Conservation (phyloP, 2,888 invertebrate species). For the Coleophora flavipennella region DNA sequence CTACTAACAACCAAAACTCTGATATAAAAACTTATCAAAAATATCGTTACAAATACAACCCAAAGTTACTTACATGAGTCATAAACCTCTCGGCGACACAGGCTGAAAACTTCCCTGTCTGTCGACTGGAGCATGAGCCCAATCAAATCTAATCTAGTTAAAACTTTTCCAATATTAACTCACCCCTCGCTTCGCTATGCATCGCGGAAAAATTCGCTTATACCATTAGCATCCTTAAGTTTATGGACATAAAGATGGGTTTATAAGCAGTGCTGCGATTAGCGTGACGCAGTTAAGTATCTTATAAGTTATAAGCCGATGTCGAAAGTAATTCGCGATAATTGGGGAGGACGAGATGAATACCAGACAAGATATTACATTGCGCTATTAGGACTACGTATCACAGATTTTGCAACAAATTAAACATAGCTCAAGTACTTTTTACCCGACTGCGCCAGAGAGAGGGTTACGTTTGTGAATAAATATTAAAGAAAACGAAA, state of each 20-base stretch:
- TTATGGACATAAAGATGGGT: not conserved
- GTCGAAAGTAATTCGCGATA: conserved; percentile 20
- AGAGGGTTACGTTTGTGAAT: too few relatives aligned
- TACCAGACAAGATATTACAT: conserved; percentile 1
- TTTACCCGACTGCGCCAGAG: too few relatives aligned
- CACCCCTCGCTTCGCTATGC: conserved; percentile 25
- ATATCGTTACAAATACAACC: too few relatives aligned
- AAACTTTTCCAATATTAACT: conserved; percentile 67
- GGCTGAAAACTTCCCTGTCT: conserved; percentile 18
- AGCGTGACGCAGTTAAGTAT: conserved; percentile 1
- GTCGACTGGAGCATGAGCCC: conserved; percentile 19
- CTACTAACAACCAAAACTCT: too few relatives aligned
- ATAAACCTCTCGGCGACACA: conserved; percentile 7
- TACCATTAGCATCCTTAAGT: not conserved
- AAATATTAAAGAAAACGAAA: too few relatives aligned
- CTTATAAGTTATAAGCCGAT: conserved; percentile 8
- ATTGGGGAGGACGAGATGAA: conserved; percentile 18
- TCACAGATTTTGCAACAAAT: too few relatives aligned
- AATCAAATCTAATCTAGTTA: conserved; percentile 66
- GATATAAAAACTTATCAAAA: too few relatives aligned
- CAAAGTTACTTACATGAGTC: conserved; percentile 37
- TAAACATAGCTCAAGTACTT: too few relatives aligned
- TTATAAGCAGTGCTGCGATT: conserved; percentile 10
- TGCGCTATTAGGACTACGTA: too few relatives aligned
- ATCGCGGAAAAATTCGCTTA: not conserved